Percentiles rank a stretch among this genome's conserved stretches.
Conservation (phyloP, 1,140 invertebrate genomes). For the Cataglyphis hispanica region DNA sequence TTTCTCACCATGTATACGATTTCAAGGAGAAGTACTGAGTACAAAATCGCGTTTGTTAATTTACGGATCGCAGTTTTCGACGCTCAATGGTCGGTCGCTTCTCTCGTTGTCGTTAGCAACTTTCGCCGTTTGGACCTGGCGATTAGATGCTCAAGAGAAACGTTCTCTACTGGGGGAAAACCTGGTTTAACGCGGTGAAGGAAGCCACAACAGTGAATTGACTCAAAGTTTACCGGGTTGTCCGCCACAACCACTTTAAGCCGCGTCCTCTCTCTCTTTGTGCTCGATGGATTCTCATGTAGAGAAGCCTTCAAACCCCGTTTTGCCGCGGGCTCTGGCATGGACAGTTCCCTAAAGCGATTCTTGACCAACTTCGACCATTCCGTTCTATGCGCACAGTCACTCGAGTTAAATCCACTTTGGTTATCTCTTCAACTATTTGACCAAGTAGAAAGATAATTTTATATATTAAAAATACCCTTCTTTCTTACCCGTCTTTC, state of each 20-base stretch:
- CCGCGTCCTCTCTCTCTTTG: conserved; percentile 57
- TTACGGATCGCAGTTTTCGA: conserved; percentile 37
- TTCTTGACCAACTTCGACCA: conserved; percentile 66
- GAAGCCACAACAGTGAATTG: conserved; percentile 60
- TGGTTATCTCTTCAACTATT: conserved; percentile 30
- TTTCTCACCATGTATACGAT: conserved; percentile 24
- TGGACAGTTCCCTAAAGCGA: conserved; percentile 63
- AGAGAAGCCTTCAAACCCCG: conserved; percentile 57
- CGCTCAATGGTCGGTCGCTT: neutral
- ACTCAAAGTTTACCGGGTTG: conserved; percentile 63
- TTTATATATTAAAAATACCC: neutral
- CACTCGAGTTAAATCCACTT: conserved; percentile 42
- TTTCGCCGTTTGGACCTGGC: conserved; percentile 56
- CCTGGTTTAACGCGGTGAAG: conserved; percentile 48
- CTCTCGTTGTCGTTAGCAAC: conserved; percentile 32
- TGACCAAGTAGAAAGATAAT: conserved; percentile 4
- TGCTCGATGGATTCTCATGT: conserved; percentile 52
- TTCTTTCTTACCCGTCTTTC: no score
- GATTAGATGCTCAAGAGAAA: conserved; percentile 61
- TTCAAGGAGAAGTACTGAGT: conserved; percentile 32
- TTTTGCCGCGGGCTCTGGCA: conserved; percentile 51
- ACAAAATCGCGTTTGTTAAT: conserved; percentile 52
- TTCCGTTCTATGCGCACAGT: conserved; percentile 33
- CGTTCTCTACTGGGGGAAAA: conserved; percentile 19
- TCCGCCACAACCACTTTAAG: conserved; percentile 65